phyloP scores from a whole-genome alignment of 2,797 vertebrate species.

The Uromys caudimaculatus region DNA sequence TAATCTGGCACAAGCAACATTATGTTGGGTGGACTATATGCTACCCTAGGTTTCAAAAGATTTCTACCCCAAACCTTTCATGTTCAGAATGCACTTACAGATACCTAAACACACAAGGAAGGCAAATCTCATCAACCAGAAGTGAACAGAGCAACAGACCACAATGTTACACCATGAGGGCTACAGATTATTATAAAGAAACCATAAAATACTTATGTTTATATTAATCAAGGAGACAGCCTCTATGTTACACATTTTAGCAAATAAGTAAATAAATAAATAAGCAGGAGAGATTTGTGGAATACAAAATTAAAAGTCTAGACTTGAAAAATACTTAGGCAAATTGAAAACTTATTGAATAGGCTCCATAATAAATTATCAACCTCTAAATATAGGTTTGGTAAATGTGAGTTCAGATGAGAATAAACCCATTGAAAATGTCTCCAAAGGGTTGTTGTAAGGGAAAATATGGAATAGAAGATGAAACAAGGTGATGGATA shows the following conservation, averaged over 20 bases:
- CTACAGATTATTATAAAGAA: background rate
- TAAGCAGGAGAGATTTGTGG: background rate
- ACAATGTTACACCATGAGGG: background rate
- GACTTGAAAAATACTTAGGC: background rate
- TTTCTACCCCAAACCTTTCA: background rate
- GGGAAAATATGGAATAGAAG: background rate
- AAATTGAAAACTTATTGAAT: background rate
- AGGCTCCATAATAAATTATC: background rate
- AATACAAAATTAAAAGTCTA: background rate
- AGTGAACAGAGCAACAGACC: background rate
- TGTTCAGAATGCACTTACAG: background rate
- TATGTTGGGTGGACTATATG: background rate
- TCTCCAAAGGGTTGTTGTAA: background rate
- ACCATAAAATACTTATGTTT: background rate
- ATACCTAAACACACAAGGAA: background rate
- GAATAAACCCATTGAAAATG: background rate
- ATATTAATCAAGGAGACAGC: background rate
- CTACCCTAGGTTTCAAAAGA: background rate
- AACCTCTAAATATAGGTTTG: background rate
- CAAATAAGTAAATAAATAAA: background rate
- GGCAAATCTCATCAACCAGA: background rate
- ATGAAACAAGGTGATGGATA: background rate
- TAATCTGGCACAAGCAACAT: background rate
- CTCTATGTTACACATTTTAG: background rate
- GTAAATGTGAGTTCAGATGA: background rate